Evolutionary conservation across 1,140 invertebrate species (phyloP).

Genomic region (fruit fly (Drosophila melanogaster)): DNA sequence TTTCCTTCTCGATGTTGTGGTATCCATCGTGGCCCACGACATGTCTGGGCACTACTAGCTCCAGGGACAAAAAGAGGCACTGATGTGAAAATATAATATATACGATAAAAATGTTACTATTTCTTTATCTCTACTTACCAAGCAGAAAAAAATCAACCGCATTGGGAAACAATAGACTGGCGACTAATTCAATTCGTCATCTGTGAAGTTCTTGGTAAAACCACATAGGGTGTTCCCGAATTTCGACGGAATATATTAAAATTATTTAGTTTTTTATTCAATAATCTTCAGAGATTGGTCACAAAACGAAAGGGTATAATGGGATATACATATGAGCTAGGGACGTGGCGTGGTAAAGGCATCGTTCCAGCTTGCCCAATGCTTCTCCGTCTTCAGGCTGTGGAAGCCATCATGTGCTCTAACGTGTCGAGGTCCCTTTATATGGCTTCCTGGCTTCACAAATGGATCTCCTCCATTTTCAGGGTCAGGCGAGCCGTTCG

Average conservation of each 20-base stretch:
- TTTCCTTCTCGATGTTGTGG: constrained; percentile 23
- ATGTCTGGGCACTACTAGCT: background rate
- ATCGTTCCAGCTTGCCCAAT: constrained; percentile 61
- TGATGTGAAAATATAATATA: background rate
- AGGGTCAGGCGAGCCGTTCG: background rate
- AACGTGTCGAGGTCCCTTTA: constrained; percentile 16
- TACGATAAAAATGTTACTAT: background rate
- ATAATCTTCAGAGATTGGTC: background rate
- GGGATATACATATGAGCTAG: background rate
- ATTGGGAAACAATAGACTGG: background rate
- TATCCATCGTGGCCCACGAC: constrained; percentile 40
- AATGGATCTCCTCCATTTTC: constrained; percentile 36
- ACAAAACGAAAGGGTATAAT: background rate
- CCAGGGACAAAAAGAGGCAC: background rate
- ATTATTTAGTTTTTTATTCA: background rate
- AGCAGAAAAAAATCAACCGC: constrained; percentile 14
- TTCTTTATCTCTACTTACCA: background rate
- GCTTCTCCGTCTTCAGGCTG: constrained; percentile 26
- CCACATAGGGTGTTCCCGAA: background rate
- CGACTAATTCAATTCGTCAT: constrained; percentile 9
- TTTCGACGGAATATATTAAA: background rate
- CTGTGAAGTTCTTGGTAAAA: background rate
- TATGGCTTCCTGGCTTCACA: constrained; percentile 7
- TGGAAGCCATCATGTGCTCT: constrained; percentile 65
- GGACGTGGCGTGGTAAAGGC: constrained; percentile 24